Conservation (phyloP, 2,888 invertebrate species). For the Orchesellides sinensis region DNA sequence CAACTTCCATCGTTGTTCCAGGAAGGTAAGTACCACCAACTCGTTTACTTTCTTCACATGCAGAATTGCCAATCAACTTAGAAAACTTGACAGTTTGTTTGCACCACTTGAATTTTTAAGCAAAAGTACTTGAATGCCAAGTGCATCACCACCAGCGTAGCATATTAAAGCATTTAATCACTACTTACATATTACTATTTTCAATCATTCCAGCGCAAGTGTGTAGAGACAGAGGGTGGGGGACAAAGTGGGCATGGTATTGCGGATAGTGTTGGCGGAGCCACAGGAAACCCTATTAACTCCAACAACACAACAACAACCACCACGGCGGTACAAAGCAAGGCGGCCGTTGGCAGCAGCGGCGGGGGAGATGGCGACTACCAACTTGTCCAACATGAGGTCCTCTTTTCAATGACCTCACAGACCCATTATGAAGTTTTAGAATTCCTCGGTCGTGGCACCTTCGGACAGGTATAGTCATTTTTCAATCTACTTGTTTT, state of each 20-base stretch:
- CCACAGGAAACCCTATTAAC: conserved; percentile 57
- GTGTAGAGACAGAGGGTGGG: conserved; percentile 81
- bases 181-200: no score
- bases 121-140: no score
- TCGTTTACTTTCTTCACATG: not conserved
- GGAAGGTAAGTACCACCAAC: conserved; percentile 70
- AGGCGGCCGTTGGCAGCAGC: conserved; percentile 81
- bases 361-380: conserved; percentile 97
- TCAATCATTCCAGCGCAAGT: conserved; percentile 79
- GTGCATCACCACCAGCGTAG: no score
- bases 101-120: no score
- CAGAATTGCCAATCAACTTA: no score
- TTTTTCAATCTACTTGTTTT: no score
- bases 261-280: conserved; percentile 70
- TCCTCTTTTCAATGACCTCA: conserved; percentile 96
- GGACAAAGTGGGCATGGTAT: conserved; percentile 71
- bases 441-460: conserved; percentile 99
- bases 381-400: conserved; percentile 98
- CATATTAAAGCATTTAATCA: no score
- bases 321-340: conserved; percentile 75
- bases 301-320: conserved; percentile 71
- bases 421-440: conserved; percentile 91
- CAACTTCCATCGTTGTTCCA: conserved; percentile 73
- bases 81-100: no score
- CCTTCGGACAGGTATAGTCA: conserved; percentile 88